phyloP scores from a whole-genome alignment of 1,140 invertebrate genomes.

The Lasioglossum baleicum region DNA sequence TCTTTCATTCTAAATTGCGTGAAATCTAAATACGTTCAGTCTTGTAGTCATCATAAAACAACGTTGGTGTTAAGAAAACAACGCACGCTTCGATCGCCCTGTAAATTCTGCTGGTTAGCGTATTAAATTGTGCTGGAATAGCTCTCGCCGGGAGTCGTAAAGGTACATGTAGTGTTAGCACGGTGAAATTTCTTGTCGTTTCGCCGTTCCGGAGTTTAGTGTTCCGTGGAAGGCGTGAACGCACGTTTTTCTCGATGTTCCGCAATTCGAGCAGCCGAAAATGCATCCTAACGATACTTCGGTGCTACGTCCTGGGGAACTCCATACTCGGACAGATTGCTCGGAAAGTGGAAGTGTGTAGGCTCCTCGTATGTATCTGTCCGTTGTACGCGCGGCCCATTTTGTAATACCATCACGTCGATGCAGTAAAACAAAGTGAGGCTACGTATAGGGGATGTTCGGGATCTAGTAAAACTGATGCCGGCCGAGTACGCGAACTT shows the following conservation, averaged over 20 bases:
- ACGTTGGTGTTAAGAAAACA: too few relatives aligned
- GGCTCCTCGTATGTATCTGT: constrained; percentile 15
- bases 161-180: too few relatives aligned
- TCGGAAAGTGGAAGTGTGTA: constrained; percentile 9
- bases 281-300: constrained; percentile 7
- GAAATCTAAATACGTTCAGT: too few relatives aligned
- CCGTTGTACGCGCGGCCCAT: not conserved
- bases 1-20: too few relatives aligned
- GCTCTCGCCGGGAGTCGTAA: too few relatives aligned
- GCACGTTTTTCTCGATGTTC: not conserved
- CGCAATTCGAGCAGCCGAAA: not conserved
- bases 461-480: constrained; percentile 20
- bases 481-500: not conserved
- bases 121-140: too few relatives aligned
- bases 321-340: constrained; percentile 6
- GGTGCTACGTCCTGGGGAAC: not conserved
- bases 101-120: too few relatives aligned
- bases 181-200: not conserved
- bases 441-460: not conserved
- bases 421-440: constrained; percentile 18
- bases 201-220: not conserved
- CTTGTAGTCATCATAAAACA: too few relatives aligned
- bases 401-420: not conserved
- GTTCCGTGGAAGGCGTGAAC: not conserved
- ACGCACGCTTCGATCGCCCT: too few relatives aligned